Evolutionary conservation across 2,797 vertebrate genomes (phyloP).

Genomic region (Dicrostonyx torquatus): DNA sequence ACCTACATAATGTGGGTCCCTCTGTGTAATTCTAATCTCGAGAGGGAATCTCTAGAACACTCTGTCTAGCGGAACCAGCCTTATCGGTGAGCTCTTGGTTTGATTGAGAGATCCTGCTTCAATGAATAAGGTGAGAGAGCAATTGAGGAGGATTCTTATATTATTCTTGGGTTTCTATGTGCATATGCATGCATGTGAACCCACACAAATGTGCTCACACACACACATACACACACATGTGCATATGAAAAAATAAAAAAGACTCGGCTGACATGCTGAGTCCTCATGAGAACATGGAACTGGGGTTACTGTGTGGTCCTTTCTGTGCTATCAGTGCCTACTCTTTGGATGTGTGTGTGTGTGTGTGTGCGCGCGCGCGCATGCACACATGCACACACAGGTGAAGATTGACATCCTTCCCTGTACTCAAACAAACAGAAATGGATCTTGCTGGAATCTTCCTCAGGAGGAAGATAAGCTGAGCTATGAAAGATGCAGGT

Average conservation of each 20-base stretch:
- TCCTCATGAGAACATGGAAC: slow-evolving; percentile 8
- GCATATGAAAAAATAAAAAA: neutral
- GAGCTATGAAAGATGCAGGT: neutral
- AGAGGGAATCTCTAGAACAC: neutral
- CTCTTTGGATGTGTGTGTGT: neutral
- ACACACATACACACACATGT: neutral
- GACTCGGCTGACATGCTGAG: neutral
- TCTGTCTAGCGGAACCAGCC: neutral
- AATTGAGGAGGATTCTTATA: neutral
- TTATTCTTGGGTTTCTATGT: neutral
- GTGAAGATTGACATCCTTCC: neutral
- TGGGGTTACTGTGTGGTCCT: neutral
- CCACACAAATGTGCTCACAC: neutral
- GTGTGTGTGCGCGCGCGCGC: no score
- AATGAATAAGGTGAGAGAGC: neutral
- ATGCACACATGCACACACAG: no score
- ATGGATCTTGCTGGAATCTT: neutral
- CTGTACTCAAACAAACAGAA: neutral
- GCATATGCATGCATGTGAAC: neutral
- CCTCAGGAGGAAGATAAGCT: neutral
- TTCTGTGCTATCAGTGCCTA: neutral
- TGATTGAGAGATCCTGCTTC: neutral
- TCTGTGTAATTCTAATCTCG: no score
- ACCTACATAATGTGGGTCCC: neutral
- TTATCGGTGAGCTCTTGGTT: neutral